These are phyloP conservation scores for Panzeria rudis DNA, from an alignment of 2,888 invertebrate species.

Conservation along the genomic window DNA sequence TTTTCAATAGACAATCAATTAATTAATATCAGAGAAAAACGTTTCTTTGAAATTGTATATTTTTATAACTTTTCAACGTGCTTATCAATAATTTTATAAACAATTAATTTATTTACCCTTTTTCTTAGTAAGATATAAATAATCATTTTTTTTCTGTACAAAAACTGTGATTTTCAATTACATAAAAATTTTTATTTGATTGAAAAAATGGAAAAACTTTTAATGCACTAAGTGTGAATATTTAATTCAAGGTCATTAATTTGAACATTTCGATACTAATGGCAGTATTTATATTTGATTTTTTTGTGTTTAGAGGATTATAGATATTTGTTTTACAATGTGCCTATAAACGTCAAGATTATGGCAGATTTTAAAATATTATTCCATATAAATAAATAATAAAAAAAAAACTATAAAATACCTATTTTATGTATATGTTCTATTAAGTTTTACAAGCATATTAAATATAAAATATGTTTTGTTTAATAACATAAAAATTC, in stretches of 20 bases:
- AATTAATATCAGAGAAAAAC: constrained; percentile 27
- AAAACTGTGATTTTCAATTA: constrained; percentile 9
- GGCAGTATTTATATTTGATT: neutral
- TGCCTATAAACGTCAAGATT: neutral
- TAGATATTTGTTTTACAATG: neutral
- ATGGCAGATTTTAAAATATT: neutral
- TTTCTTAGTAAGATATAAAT: constrained; percentile 12
- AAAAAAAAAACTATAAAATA: neutral
- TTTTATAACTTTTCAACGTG: constrained; percentile 21
- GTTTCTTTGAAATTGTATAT: constrained; percentile 21
- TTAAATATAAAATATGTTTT: too few species aligned
- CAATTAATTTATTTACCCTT: constrained; percentile 12
- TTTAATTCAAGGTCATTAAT: neutral
- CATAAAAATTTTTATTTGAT: neutral
- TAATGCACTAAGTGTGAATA: constrained; percentile 45
- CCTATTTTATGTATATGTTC: neutral
- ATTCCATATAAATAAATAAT: neutral
- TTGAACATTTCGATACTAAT: neutral
- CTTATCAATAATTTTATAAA: constrained; percentile 2
- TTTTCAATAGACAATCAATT: constrained; percentile 48
- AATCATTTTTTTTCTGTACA: neutral
- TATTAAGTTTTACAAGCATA: too few species aligned
- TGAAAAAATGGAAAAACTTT: constrained; percentile 32
- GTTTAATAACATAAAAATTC: too few species aligned
- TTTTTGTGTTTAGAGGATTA: neutral